These are phyloP conservation scores for Andrena trimmerana DNA, from an alignment of 2,888 invertebrate genomes.

Conservation along the genomic window DNA sequence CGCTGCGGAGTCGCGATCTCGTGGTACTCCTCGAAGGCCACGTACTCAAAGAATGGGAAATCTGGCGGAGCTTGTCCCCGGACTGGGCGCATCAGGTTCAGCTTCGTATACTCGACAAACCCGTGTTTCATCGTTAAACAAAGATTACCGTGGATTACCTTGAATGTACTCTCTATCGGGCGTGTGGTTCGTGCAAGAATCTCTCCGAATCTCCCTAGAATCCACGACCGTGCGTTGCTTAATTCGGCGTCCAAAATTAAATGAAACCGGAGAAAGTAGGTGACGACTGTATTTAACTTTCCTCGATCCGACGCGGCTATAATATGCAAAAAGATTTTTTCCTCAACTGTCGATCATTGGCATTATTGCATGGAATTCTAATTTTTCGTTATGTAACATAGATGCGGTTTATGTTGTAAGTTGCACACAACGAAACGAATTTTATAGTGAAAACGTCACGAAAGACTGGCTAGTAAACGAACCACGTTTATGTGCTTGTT, in stretches of 20 bases:
- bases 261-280: conserved; percentile 26
- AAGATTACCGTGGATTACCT: conserved; percentile 40
- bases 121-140: conserved; percentile 30
- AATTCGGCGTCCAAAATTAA: background rate
- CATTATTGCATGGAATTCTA: too few relatives aligned
- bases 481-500: too few relatives aligned
- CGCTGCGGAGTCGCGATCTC: conserved; percentile 34
- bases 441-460: background rate
- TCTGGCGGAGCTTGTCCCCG: conserved; percentile 36
- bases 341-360: background rate
- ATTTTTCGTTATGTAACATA: too few relatives aligned
- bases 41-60: conserved; percentile 52
- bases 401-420: too few relatives aligned
- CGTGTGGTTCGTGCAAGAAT: background rate
- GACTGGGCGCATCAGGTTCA: conserved; percentile 19
- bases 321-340: background rate
- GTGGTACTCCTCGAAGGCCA: conserved; percentile 59
- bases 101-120: conserved; percentile 21
- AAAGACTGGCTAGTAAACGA: background rate
- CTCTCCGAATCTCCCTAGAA: conserved; percentile 1
- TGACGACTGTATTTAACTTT: background rate
- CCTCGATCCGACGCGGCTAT: background rate
- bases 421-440: background rate
- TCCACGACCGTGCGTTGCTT: conserved; percentile 8
- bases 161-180: background rate